phyloP scores from a whole-genome alignment of 2,797 vertebrate species.

The Heterohyrax brucei region DNA sequence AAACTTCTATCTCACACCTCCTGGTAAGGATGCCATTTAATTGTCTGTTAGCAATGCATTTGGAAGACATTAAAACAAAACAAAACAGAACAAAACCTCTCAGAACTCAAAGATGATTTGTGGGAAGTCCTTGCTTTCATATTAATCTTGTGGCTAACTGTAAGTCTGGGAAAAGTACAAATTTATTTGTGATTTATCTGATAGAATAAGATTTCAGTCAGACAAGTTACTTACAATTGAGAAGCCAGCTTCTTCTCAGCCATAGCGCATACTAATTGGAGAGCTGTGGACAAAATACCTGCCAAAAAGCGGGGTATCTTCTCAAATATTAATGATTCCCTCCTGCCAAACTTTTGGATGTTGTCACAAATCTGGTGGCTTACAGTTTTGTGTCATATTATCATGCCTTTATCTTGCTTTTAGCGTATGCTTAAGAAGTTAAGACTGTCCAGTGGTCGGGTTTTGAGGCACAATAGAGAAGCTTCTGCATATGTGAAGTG shows the following conservation, averaged over 20 bases:
- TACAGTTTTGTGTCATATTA: conserved; percentile 86
- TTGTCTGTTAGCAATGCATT: conserved; percentile 84
- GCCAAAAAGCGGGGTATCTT: conserved; percentile 87
- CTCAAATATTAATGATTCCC: conserved; percentile 88
- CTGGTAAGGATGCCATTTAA: conserved; percentile 79
- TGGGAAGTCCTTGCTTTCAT: conserved; percentile 70
- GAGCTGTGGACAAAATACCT: conserved; percentile 80
- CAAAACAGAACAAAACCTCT: conserved; percentile 72
- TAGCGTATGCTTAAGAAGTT: conserved; percentile 54
- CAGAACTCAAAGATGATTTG: conserved; percentile 62
- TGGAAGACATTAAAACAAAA: conserved; percentile 79
- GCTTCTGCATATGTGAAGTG: neutral
- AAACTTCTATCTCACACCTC: conserved; percentile 76
- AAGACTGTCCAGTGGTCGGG: conserved; percentile 76
- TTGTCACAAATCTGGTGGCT: conserved; percentile 82
- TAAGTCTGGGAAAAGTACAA: conserved; percentile 72
- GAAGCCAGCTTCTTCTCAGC: conserved; percentile 79
- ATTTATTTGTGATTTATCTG: conserved; percentile 86
- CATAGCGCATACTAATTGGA: conserved; percentile 85
- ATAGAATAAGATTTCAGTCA: conserved; percentile 77
- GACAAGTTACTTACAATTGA: conserved; percentile 77
- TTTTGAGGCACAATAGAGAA: conserved; percentile 57
- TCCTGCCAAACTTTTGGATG: conserved; percentile 86
- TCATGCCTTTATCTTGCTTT: conserved; percentile 83
- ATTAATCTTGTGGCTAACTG: conserved; percentile 77